phyloP scores from a whole-genome alignment of 2,888 invertebrate genomes.

The Nephrotoma appendiculata region DNA sequence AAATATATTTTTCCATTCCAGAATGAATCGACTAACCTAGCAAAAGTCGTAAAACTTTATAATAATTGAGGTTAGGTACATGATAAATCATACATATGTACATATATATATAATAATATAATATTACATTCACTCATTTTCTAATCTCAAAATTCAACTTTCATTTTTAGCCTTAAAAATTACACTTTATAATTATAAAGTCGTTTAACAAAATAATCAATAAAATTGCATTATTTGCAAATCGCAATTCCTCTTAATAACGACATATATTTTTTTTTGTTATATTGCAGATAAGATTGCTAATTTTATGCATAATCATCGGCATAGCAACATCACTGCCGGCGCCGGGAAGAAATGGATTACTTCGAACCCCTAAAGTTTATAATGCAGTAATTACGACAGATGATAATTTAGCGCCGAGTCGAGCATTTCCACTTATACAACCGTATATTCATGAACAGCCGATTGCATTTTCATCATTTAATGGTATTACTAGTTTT shows the following conservation, averaged over 20 bases:
- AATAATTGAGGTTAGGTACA: not conserved
- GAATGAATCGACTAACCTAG: not conserved
- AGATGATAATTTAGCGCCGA: slow-evolving; percentile 59
- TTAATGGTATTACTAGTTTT: not conserved
- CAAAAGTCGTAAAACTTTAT: not conserved
- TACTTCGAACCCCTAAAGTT: slow-evolving; percentile 54
- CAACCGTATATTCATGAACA: slow-evolving; percentile 55
- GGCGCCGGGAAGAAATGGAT: slow-evolving; percentile 23
- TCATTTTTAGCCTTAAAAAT: not conserved
- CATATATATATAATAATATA: not conserved
- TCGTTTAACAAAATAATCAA: not conserved
- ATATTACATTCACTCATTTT: not conserved
- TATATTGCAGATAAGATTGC: not conserved
- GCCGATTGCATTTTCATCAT: slow-evolving; percentile 28
- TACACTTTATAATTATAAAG: not conserved
- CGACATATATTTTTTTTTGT: not conserved
- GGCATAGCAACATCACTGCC: not conserved
- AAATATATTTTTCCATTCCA: no score
- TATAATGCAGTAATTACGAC: slow-evolving; percentile 69
- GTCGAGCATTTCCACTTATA: slow-evolving; percentile 58
- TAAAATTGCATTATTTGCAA: not conserved
- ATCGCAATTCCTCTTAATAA: not conserved
- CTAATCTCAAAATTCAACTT: not conserved
- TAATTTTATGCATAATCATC: not conserved
- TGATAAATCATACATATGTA: not conserved